phyloP scores from a whole-genome alignment of 1,140 invertebrate species.

The Hermatobates lingyangjiaoensis region DNA sequence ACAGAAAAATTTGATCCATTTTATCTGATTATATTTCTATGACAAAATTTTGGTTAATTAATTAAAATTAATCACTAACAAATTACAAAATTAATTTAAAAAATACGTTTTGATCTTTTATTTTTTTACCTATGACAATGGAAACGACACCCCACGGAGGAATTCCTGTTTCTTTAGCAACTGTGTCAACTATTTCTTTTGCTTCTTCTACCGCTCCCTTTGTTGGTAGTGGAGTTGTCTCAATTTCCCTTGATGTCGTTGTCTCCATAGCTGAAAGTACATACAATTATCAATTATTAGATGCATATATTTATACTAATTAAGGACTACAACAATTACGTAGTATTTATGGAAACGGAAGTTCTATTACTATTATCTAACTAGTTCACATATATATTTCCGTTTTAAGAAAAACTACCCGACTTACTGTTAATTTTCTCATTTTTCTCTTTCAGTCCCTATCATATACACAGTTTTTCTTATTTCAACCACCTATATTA shows the following conservation, averaged over 20 bases:
- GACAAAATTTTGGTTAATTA: not conserved
- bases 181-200: conserved; percentile 26
- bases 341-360: no score
- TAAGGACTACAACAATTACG: no score
- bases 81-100: not conserved
- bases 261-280: no score
- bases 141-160: conserved; percentile 51
- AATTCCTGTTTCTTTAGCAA: conserved; percentile 41
- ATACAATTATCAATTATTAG: no score
- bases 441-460: no score
- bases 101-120: not conserved
- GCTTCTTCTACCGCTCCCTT: conserved; percentile 17
- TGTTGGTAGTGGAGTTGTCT: conserved; percentile 11
- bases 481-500: no score
- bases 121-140: conserved; percentile 40
- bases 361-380: no score
- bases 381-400: no score
- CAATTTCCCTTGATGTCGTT: conserved; percentile 3
- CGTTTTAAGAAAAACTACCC: no score
- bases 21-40: not conserved
- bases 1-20: not conserved
- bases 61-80: not conserved
- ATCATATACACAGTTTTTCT: no score
- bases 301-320: no score
- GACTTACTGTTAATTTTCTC: no score